Conservation (phyloP, 2,797 vertebrate species). For the Platyrinchus mystaceus region DNA sequence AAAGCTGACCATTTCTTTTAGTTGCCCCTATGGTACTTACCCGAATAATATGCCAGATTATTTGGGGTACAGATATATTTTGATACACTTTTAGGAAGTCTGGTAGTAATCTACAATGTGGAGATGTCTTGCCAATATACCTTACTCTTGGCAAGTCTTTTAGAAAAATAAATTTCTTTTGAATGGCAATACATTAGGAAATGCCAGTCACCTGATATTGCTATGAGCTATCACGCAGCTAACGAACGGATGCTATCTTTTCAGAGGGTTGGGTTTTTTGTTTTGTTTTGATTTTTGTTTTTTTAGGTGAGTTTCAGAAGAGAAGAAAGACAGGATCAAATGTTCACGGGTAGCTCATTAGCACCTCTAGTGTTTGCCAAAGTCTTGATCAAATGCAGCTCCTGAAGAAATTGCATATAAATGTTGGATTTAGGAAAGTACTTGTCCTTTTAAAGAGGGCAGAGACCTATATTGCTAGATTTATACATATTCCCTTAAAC, state of each 20-base stretch:
- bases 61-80: background rate
- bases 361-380: slow-evolving; percentile 48
- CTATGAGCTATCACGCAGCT: background rate
- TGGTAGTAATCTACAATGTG: background rate
- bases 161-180: slow-evolving; percentile 4
- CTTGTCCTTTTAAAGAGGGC: background rate
- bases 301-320: background rate
- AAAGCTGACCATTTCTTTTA: background rate
- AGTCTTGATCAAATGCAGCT: background rate
- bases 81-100: background rate
- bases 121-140: background rate
- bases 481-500: background rate
- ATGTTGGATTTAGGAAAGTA: background rate
- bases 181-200: background rate
- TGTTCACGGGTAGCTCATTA: background rate
- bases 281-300: background rate
- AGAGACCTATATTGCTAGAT: background rate
- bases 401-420: background rate
- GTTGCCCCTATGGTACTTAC: background rate
- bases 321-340: background rate
- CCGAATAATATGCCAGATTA: background rate
- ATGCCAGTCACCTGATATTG: background rate
- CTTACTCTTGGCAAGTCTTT: background rate
- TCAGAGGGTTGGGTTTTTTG: background rate
- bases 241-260: background rate